Evolutionary conservation across 1,140 invertebrate genomes (phyloP), one percentile per base, ranked within the genome.

Genomic region (Drosophila pseudoobscura): DNA sequence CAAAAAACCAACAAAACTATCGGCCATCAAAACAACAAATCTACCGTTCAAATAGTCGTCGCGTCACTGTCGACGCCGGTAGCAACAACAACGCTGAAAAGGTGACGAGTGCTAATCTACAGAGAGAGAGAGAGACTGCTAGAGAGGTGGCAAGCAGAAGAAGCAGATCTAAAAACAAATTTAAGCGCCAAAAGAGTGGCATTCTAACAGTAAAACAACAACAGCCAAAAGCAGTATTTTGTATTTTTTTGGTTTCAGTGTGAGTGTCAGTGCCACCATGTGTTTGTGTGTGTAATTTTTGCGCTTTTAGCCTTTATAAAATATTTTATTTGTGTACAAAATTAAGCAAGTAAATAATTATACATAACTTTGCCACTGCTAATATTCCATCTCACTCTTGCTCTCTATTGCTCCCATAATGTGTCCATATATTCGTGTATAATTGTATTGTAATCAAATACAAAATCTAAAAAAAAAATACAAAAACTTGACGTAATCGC

Each of bases 401-500:
- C 31, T 2, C 24, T 9, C 54, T 15, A n/a, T 5, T 24, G 5
- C 55, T 45, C 3, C 20, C 47, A 26, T 17, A 29, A 26, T 46
- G 31, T 13, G 13, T 35, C 44, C 9, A 15, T 58, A 29, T 35
- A 45, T 47, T 45, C 50, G 51, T 51, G 44, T 43, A 15, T 52
- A 70, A 59, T 54, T 52, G 54, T 39, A 39, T 39, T 70, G 80
- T 87, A 87, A 87, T 85, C 82, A 87, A 77, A 80, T 85, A 85
- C 59, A 77, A 78, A 75, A 87, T 89, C 78, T 63, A 69, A 72
- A 75, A 39, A 89, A 80, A 80, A 73, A 89, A 85, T 20, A 20
- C 74, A 89, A 89, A 80, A 78, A 89, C 85, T 89, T 89, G 85
- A 89, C 85, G 85, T 89, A 89, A 89, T 89, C 85, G 64, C 76